Conservation (phyloP, 2,113 vertebrate genomes). For the Centropus bengalensis region DNA sequence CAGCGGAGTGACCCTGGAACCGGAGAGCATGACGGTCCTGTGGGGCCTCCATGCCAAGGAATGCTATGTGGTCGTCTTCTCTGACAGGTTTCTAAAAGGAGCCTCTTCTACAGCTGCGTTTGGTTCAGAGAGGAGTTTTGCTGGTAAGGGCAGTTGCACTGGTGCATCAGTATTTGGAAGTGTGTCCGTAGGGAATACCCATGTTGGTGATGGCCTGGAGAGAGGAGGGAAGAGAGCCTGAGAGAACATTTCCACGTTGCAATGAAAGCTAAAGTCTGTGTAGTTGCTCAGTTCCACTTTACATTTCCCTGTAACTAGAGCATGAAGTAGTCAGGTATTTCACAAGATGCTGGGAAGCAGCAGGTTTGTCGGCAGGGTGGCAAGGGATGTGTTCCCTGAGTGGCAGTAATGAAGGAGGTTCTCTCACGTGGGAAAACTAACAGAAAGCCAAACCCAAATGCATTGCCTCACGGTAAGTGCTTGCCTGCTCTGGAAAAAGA, state of each 20-base stretch:
- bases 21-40: neutral
- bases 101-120: neutral
- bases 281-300: neutral
- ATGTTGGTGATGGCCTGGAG: neutral
- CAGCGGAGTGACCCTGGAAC: neutral
- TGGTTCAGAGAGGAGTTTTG: neutral
- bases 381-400: neutral
- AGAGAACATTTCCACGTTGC: neutral
- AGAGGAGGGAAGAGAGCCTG: neutral
- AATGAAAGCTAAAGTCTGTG: neutral
- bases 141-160: neutral
- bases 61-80: neutral
- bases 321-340: neutral
- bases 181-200: neutral
- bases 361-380: neutral
- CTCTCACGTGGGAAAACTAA: constrained; percentile 17
- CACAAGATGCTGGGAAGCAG: constrained; percentile 22
- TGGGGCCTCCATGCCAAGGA: neutral
- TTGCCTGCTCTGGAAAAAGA: neutral
- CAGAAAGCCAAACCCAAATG: constrained; percentile 13
- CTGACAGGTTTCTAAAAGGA: constrained; percentile 31
- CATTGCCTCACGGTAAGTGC: neutral
- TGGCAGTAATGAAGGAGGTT: neutral
- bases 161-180: neutral
- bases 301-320: neutral